Evolutionary conservation across 1,140 invertebrate species (phyloP).

Genomic region (Eumaeus atala): DNA sequence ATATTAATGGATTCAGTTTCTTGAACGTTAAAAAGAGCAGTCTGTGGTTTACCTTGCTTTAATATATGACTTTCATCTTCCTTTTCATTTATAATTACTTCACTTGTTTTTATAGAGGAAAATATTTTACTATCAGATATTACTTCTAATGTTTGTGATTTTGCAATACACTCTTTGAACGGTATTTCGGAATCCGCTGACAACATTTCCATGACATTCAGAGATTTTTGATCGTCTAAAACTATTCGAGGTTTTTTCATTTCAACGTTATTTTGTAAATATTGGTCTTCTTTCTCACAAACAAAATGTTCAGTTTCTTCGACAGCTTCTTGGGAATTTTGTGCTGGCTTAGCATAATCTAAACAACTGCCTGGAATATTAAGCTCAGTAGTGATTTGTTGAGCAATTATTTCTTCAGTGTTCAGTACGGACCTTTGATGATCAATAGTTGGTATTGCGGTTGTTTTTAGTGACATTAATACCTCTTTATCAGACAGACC

Average conservation of each 20-base stretch:
- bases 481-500: conserved; percentile 21
- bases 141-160: conserved; percentile 27
- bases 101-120: conserved; percentile 32
- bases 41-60: conserved; percentile 27
- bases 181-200: conserved; percentile 34
- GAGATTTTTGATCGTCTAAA: conserved; percentile 38
- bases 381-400: conserved; percentile 37
- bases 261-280: conserved; percentile 9
- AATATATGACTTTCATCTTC: conserved; percentile 27
- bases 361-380: conserved; percentile 19
- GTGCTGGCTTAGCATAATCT: conserved; percentile 27
- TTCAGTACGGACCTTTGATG: conserved; percentile 37
- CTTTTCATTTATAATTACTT: conserved; percentile 40
- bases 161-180: conserved; percentile 23
- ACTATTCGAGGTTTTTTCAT: conserved; percentile 22
- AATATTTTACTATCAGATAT: conserved; percentile 25
- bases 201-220: conserved; percentile 44
- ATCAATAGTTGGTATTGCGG: not conserved
- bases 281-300: conserved; percentile 39
- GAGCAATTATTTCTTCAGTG: conserved; percentile 37
- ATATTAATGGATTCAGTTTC: conserved; percentile 32
- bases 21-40: conserved; percentile 29
- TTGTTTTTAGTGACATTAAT: conserved; percentile 14
- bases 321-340: conserved; percentile 38
- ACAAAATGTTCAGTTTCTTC: conserved; percentile 39